These are phyloP conservation scores for Eudyptes chrysolophus DNA, from an alignment of 2,113 vertebrate species.

Conservation along the genomic window DNA sequence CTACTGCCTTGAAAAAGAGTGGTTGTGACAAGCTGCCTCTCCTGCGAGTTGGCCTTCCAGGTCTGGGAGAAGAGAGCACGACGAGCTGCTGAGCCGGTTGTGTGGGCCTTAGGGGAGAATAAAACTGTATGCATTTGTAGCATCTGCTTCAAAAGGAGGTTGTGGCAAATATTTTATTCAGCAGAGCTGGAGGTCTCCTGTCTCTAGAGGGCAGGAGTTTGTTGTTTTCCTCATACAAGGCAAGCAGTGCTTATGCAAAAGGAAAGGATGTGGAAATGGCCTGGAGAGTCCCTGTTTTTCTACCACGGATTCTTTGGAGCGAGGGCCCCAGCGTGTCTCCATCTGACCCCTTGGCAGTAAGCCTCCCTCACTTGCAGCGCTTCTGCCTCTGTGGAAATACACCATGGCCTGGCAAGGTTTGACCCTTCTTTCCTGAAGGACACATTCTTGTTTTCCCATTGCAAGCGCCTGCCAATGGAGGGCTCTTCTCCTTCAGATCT, in stretches of 20 bases:
- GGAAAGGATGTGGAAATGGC: constrained; percentile 18
- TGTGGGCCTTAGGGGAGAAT: constrained; percentile 40
- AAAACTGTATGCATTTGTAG: constrained; percentile 47
- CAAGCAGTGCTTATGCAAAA: constrained; percentile 28
- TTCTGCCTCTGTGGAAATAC: background rate
- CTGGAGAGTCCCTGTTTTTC: background rate
- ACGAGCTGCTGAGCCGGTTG: background rate
- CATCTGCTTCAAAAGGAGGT: constrained; percentile 66
- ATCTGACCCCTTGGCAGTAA: background rate
- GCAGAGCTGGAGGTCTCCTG: constrained; percentile 64
- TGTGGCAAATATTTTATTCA: constrained; percentile 69
- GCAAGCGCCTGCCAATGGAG: background rate
- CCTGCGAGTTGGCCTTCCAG: constrained; percentile 33
- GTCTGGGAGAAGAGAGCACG: background rate
- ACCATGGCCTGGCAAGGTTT: background rate
- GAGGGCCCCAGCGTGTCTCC: background rate
- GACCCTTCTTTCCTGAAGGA: constrained; percentile 4
- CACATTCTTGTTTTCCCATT: background rate
- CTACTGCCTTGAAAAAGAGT: constrained; percentile 29
- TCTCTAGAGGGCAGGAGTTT: constrained; percentile 69
- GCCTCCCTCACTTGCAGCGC: background rate
- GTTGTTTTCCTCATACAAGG: constrained; percentile 46
- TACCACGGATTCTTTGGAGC: background rate
- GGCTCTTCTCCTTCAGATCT: constrained; percentile 19
- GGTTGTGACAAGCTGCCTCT: constrained; percentile 61